A percentile compares a stretch with the other conserved stretches of the same genome.
Conservation (phyloP, 1,140 invertebrate genomes). For the Dendrolimus punctatus region DNA sequence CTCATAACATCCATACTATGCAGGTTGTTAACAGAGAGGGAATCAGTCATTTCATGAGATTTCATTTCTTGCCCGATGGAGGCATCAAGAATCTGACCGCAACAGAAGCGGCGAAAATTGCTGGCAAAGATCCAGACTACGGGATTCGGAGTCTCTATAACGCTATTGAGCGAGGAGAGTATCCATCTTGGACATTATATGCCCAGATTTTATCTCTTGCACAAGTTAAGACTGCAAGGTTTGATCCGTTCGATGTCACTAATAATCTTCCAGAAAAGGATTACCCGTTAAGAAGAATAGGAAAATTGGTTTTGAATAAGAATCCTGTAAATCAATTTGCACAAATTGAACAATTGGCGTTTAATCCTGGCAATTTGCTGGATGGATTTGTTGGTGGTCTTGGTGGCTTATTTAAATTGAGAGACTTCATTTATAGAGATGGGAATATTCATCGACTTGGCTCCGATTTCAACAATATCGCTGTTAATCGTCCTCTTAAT, state of each 20-base stretch:
- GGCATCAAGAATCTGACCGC: constrained; percentile 78
- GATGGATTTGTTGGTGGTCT: constrained; percentile 88
- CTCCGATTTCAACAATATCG: constrained; percentile 88
- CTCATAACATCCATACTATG: constrained; percentile 80
- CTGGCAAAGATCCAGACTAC: constrained; percentile 82
- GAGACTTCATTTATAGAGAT: constrained; percentile 91
- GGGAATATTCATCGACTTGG: constrained; percentile 92
- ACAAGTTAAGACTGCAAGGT: constrained; percentile 69
- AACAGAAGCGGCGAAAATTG: constrained; percentile 74
- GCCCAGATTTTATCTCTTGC: constrained; percentile 72
- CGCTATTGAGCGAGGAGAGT: constrained; percentile 79
- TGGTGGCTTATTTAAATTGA: constrained; percentile 91
- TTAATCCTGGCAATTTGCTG: constrained; percentile 88
- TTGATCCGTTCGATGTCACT: constrained; percentile 80
- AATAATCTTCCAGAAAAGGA: constrained; percentile 86
- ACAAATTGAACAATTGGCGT: constrained; percentile 92
- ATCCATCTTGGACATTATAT: constrained; percentile 79
- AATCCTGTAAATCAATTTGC: constrained; percentile 91
- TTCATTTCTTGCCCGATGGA: constrained; percentile 81
- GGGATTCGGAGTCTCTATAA: constrained; percentile 82
- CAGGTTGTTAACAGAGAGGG: constrained; percentile 78
- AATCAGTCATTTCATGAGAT: constrained; percentile 78
- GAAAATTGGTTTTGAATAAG: constrained; percentile 85
- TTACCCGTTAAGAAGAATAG: constrained; percentile 88
- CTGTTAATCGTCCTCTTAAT: constrained; percentile 91